phyloP scores from a whole-genome alignment of 2,797 vertebrate genomes.

The Rousettus madagascariensis region DNA sequence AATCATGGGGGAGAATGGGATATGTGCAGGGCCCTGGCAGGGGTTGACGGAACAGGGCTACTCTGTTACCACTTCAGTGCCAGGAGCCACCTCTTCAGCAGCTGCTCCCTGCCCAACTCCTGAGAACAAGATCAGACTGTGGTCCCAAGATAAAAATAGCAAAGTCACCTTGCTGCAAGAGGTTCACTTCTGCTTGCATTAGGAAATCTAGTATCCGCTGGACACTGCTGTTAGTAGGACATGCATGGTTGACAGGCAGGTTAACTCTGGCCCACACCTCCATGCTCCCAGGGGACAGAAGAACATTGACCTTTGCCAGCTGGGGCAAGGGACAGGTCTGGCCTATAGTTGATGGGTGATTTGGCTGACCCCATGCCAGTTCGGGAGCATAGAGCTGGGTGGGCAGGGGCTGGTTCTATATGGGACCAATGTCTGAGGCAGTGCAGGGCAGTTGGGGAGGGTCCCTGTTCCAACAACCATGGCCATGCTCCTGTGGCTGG shows the following conservation, averaged over 20 bases:
- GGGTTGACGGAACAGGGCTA: not conserved
- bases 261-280: not conserved
- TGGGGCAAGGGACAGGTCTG: not conserved
- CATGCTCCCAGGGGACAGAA: not conserved
- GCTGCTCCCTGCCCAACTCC: conserved; percentile 29
- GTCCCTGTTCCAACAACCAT: not conserved
- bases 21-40: too few relatives aligned
- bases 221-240: not conserved
- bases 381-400: too few relatives aligned
- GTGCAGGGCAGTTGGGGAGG: not conserved
- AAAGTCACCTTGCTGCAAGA: conserved; percentile 61
- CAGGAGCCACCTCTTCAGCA: not conserved
- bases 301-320: not conserved
- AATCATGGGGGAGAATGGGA: not conserved
- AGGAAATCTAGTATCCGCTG: not conserved
- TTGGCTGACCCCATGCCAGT: not conserved
- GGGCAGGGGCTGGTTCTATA: not conserved
- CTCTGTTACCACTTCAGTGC: not conserved
- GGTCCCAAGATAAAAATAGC: conserved; percentile 70
- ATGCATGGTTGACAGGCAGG: not conserved
- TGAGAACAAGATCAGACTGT: conserved; percentile 23
- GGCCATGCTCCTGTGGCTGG: not conserved
- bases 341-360: not conserved
- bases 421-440: not conserved
- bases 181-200: conserved; percentile 39